A percentile compares a stretch with the other conserved stretches of the same genome.
Evolutionary conservation across 2,113 vertebrate genomes (phyloP).

Genomic region (Eublepharis macularius): DNA sequence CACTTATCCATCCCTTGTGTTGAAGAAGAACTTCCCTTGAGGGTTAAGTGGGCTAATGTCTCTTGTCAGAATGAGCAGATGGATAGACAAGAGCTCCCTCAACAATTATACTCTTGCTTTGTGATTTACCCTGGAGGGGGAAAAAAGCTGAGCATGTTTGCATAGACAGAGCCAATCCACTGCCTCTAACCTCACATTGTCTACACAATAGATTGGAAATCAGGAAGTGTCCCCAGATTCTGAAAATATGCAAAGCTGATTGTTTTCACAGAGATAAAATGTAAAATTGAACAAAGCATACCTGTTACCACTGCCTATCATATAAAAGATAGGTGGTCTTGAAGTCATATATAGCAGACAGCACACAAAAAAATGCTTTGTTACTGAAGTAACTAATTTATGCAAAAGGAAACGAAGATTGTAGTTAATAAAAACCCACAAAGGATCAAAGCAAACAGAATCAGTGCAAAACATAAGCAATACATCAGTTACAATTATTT

Average conservation of each 20-base stretch:
- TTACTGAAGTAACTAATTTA: neutral
- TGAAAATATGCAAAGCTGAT: neutral
- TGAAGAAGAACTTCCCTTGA: conserved; percentile 49
- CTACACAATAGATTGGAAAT: conserved; percentile 46
- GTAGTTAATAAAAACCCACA: neutral
- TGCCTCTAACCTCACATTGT: conserved; percentile 37
- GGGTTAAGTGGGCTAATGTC: conserved; percentile 62
- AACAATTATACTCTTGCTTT: conserved; percentile 61
- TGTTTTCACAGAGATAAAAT: neutral
- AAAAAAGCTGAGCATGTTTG: conserved; percentile 52
- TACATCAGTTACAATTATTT: neutral
- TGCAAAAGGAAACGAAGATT: neutral
- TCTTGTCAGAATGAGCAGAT: conserved; percentile 66
- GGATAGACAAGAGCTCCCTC: conserved; percentile 57
- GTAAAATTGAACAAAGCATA: conserved; percentile 41
- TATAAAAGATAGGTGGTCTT: neutral
- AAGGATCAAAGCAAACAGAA: neutral
- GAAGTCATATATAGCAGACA: neutral
- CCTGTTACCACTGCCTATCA: conserved; percentile 5
- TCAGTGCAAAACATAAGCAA: neutral
- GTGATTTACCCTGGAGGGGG: conserved; percentile 48
- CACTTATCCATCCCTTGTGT: conserved; percentile 58
- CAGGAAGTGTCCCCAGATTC: conserved; percentile 51
- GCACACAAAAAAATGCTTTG: neutral
- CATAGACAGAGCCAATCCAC: conserved; percentile 47